Base-by-base conservation (phyloP, 2,797 vertebrate species). In the Alcedo atthis region DNA sequence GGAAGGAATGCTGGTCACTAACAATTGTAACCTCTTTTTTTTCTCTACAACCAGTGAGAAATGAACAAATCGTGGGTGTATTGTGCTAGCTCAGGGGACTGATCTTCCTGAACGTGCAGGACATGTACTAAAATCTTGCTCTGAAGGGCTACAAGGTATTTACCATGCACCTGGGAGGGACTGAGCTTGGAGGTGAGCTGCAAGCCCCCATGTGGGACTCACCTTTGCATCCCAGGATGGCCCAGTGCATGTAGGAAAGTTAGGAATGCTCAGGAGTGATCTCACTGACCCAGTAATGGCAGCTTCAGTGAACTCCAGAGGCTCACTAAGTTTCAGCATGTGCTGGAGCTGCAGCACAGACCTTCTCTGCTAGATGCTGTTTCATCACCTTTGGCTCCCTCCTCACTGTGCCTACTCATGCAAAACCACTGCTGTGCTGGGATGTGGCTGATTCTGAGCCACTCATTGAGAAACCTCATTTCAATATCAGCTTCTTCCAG, bases 1-100 rank as follows among this genome's bases (percentile, higher is more conserved):
- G 95, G 96, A 96, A 96, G 92, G 93, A 92, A 66, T 92, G 61
- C 67, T 88, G 55, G 40, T 26, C 28, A 54, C 59, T 94, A 95
- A 93, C 89, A 89, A 95, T 95, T 92, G 87, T 63, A 79, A 76
- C 30, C 21, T 58, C 16, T 25, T 32, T 63, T 73, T 43, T 25
- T 43, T 54, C 62, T 55, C 63, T 30, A 35, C 66, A 53, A 63
- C 46, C 35, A 59, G 6, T 5, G 10, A 81, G 74, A 66, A 55
- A 53, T 71, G 15, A 51, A 74, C 62, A 88, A 89, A 69, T 32
- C 32, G 10, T 78, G 30, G 57, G 25, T 2, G 5, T 83, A 16
- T 76, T 69, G 18, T 37, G 45, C 40, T 69, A 61, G 59, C 92
- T 96, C 81, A 63, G 33, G 75, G 90, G 81, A 84, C 11, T 61